These are phyloP conservation scores for Elanus axillaris DNA, from an alignment of 2,113 vertebrate genomes.

Conservation along the genomic window DNA sequence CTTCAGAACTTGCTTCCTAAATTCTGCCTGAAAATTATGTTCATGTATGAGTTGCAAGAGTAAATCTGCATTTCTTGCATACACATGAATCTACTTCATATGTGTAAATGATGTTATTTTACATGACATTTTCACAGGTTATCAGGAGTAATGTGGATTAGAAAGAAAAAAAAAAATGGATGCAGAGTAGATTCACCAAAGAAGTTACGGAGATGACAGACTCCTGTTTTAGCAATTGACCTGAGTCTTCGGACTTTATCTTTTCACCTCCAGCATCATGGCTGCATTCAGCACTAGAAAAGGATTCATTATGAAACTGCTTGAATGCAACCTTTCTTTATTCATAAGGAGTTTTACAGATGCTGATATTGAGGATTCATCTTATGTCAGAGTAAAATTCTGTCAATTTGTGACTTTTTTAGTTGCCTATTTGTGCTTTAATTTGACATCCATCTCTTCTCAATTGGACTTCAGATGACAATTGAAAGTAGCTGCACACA, in stretches of 20 bases:
- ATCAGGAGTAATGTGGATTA: neutral
- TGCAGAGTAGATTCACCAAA: neutral
- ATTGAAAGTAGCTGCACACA: neutral
- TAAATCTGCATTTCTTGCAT: neutral
- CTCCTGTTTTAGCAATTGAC: neutral
- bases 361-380: neutral
- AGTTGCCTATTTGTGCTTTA: neutral
- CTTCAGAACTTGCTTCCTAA: neutral
- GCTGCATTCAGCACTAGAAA: conserved; percentile 5
- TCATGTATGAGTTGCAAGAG: neutral
- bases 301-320: neutral
- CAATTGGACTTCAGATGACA: neutral
- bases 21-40: neutral
- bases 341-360: neutral
- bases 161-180: neutral
- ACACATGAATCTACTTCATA: neutral
- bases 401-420: neutral
- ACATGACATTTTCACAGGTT: neutral
- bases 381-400: neutral
- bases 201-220: neutral
- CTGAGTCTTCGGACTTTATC: neutral
- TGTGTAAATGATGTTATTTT: neutral
- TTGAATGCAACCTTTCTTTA: neutral
- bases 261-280: neutral
- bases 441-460: neutral